Base-by-base conservation (phyloP, 2,113 vertebrate species). In the Lucifuga dentata region DNA sequence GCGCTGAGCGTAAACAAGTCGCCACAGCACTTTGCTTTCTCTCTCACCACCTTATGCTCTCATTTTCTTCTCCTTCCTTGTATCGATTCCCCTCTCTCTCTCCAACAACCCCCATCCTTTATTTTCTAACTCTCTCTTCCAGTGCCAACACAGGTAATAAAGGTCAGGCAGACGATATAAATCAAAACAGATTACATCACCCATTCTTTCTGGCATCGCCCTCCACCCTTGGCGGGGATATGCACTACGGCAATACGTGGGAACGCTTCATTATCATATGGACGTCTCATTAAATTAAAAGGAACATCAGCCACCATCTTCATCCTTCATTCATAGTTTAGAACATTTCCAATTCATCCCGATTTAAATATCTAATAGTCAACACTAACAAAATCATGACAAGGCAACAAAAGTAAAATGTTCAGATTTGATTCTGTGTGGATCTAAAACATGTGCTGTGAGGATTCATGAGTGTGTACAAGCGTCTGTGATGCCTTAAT, bases 131-230 rank as follows among this genome's bases (percentile, higher is more conserved):
- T 58, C 48, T 45, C 46, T 63, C 67, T 72, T 67, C 23, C 2
- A 50, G 71, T 73, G 80, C 78, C 72, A 70, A 61, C 68, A 52
- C 81, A 81, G 86, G 86, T 88, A 81, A 78, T 83, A 90, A 89
- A 90, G 90, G 90, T 90, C 86, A 89, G 84, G 64, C 48, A 87
- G 84, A 83, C 78, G 86, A 80, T 73, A 69, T 79, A 73, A 86
- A 89, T 91, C 86, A 88, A 61, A 90, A 86, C 82, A 63, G 68
- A 85, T 81, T 78, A 82, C 78, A 80, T 88, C 85, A 76, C 24
- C 51, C 23, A 70, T 80, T 88, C 78, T 86, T 70, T 78, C 43
- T 73, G 83, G 68, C 81, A 67, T 64, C 73, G 38, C 68, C 63
- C 36, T n/a, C 65, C 76, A 41, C 33, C 52, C 58, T 86, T 68